Base-by-base conservation (phyloP, 2,888 invertebrate genomes). In the Micoletzkya japonica region DNA sequence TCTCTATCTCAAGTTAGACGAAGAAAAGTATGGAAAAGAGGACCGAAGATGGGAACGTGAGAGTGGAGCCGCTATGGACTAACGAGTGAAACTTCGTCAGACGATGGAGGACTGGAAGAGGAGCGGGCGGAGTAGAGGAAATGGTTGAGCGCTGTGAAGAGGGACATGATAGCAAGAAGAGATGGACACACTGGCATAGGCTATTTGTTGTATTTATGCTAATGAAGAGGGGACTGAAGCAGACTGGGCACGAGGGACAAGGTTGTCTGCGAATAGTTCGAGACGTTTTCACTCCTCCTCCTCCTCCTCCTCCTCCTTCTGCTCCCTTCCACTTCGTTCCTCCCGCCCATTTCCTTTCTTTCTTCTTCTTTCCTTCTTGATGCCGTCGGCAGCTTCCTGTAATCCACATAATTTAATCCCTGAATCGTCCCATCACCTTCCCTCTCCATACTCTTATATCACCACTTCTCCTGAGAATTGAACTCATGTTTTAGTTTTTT, bases 241-340 rank as follows among this genome's bases (percentile, higher is more conserved):
- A n/a, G n/a, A n/a, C n/a, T n/a, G n/a, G n/a, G n/a, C n/a, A n/a
- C n/a, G n/a, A n/a, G n/a, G n/a, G n/a, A n/a, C n/a, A n/a, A n/a
- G n/a, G n/a, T n/a, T n/a, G n/a, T 14, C 20, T 44, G 44, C 20
- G 20, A 44, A 44, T 44, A 44, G 44, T 10, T 44, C 44, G 10
- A 20, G 20, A 14, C 14, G 44, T 14, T 14, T 44, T 44, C 44
- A 44, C 20, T 44, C 44, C 20, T 44, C 20, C 20, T 44, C 44
- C n/a, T 26, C n/a, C 26, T 56, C 56, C n/a, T 56, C 26, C 14
- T 56, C 56, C 56, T 20, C n/a, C 56, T 26, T 20, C 56, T 20
- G 14, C 24, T 56, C 26, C 24, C 59, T 59, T 34, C 10, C 30
- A 10, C 59, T 32, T 59, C 59, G 14, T 59, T 59, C 59, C 6